phyloP scores from a whole-genome alignment of 2,113 vertebrate genomes.

The Corythornis madagascariensis region DNA sequence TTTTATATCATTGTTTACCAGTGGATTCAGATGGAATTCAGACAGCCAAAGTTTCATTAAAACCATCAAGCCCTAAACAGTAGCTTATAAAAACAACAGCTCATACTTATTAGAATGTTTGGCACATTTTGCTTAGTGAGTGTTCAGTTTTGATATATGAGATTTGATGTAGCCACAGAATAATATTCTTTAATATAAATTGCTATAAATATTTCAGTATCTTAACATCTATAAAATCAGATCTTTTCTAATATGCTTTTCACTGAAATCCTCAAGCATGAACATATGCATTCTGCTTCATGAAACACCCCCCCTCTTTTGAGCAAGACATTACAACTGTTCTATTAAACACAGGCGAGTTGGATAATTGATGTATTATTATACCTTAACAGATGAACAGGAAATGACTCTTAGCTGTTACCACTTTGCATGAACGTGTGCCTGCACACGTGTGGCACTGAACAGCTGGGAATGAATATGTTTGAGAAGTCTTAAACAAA shows the following conservation, averaged over 20 bases:
- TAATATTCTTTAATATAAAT: background rate
- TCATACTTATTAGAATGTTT: background rate
- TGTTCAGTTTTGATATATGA: background rate
- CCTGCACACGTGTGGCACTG: accelerated
- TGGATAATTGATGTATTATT: background rate
- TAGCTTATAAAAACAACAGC: background rate
- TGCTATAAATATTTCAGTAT: background rate
- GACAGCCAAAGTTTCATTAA: background rate
- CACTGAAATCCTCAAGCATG: background rate
- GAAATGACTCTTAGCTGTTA: background rate
- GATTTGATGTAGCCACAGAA: background rate
- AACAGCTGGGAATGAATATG: background rate
- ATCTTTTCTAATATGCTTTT: background rate
- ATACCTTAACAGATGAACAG: background rate
- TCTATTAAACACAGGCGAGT: background rate
- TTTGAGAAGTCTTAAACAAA: background rate
- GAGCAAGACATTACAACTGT: background rate
- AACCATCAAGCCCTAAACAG: background rate
- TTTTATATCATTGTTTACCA: background rate
- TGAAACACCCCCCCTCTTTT: background rate
- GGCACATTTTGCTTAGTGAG: background rate
- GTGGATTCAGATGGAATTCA: background rate
- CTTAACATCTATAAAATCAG: background rate
- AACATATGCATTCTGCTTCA: background rate
- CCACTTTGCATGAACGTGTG: background rate